Percentiles rank a stretch among this genome's conserved stretches.
phyloP scores from a whole-genome alignment of 1,140 invertebrate species.

The Drosophila fuyamai region DNA sequence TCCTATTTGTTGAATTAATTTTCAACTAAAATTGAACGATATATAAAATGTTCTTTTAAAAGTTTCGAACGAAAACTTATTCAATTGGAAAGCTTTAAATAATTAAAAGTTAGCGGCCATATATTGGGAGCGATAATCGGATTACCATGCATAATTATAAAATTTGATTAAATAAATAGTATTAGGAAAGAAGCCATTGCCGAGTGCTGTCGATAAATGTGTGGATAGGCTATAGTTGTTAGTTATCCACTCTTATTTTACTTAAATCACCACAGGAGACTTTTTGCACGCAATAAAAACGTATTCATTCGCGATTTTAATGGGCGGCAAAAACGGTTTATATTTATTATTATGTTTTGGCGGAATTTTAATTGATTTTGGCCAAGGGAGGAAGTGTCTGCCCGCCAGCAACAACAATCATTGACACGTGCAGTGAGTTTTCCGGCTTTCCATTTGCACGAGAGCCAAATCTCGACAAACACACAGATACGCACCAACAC shows the following conservation, averaged over 20 bases:
- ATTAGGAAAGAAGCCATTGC: constrained; percentile 29
- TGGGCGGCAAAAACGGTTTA: constrained; percentile 17
- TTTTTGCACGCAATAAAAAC: constrained; percentile 8
- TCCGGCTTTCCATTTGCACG: constrained; percentile 40
- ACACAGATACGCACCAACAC: constrained; percentile 20
- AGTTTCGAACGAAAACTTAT: not conserved
- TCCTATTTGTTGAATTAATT: not conserved
- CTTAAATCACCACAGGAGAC: constrained; percentile 19
- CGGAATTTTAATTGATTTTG: constrained; percentile 58
- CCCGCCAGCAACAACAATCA: constrained; percentile 31
- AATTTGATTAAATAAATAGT: constrained; percentile 32
- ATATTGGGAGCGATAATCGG: constrained; percentile 32
- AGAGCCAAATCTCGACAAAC: constrained; percentile 34
- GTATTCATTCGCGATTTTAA: constrained; percentile 23
- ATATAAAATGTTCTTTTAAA: not conserved
- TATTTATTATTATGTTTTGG: constrained; percentile 51
- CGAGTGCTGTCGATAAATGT: constrained; percentile 3
- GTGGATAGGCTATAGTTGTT: not conserved
- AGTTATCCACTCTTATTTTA: constrained; percentile 23
- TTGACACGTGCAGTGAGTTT: constrained; percentile 42
- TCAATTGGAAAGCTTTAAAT: constrained; percentile 23
- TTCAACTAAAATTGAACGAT: not conserved
- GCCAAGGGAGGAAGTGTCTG: constrained; percentile 8
- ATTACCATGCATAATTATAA: constrained; percentile 38
- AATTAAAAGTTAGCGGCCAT: constrained; percentile 26